Evolutionary conservation across 2,797 vertebrate species (phyloP), one percentile per base, ranked within the genome.

Genomic region (Garrulus glandarius): DNA sequence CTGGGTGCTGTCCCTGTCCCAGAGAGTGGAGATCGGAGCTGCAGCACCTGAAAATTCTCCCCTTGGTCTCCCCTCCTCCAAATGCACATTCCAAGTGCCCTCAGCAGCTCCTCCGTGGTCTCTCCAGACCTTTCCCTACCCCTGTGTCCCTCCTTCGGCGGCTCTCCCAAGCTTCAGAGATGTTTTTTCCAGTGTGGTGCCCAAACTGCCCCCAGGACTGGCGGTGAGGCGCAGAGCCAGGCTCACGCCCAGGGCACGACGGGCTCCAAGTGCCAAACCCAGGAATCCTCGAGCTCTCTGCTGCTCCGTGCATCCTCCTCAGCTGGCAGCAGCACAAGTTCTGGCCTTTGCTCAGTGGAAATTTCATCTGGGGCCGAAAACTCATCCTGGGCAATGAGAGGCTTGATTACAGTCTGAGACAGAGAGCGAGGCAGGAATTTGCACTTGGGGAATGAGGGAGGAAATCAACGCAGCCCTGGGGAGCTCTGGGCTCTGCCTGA

Each of bases 171-270:
- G 3, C 8, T 18, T 50, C 2, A 8, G 13, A 13, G n/a, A 11
- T 11, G 5, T 37, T 69, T 29, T 36, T 20, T 7, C 30, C 10
- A 4, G 1, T 6, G 13, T 26, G 36, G 16, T 56, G 36, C 56
- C 63, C 32, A 20, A 10, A 15, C 3, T 41, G 61, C 10, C 10
- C 11, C 13, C 77, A 49, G 69, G 32, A 6, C 18, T 5, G 55
- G 16, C 3, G 19, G 61, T 11, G 57, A 71, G 22, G 41, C 0
- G 4, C 37, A 21, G 26, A 9, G 13, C n/a, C 1, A 1, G 56
- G 69, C 34, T 34, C 57, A 8, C 29, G 32, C 29, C 15, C 17
- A 14, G 55, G 36, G 27, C 13, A 15, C 0, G 1, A 55, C 29
- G 29, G 39, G 30, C 32, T 69, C 36, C 8, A 11, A 5, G 41